Evolutionary conservation across 2,113 vertebrate species (phyloP), one percentile per base, ranked within the genome.

Genomic region (Elachura formosa): DNA sequence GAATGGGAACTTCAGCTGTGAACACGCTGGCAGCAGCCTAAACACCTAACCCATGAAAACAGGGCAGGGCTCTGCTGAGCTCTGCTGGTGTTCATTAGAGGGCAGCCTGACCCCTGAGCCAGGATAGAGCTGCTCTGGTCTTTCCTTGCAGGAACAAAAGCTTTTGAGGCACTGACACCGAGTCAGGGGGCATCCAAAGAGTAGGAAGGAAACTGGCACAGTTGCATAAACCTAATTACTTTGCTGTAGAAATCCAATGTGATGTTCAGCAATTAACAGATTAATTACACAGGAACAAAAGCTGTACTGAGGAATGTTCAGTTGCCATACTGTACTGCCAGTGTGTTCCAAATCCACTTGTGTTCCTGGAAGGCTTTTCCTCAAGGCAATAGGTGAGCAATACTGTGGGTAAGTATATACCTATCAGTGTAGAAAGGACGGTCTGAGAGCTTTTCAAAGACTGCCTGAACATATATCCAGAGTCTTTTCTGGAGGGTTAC

Each of bases 401-500:
- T 23, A 12, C 43, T 36, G 11, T 9, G 12, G 40, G 26, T 33
- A 29, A 1, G 1, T 16, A 20, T 6, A 4, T 18, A 26, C 14
- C 2, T 8, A 36, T 56, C 36, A 17, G 33, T 28, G 34, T 5
- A 55, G 41, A 66, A 49, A 74, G 46, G 46, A n/a, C 3, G 0
- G 0, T 11, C 51, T 23, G 48, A 46, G 55, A 48, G 28, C 52
- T 89, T 87, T 64, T 28, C 33, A 48, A 48, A 87, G 55, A 12
- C 13, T 54, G 28, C 28, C 67, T 90, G 63, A 46, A 38, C 45
- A 36, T 9, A 54, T 49, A 71, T 3, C 4, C 29, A 6, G 3
- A 4, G 48, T 16, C 31, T 43, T 24, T n/a, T 14, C 2, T 24
- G n/a, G 7, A 62, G 38, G 5, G 48, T 95, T 95, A 99, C 99